A percentile compares a stretch with the other conserved stretches of the same genome.
phyloP scores from a whole-genome alignment of 1,140 invertebrate genomes.

The Zaprionus vittiger region DNA sequence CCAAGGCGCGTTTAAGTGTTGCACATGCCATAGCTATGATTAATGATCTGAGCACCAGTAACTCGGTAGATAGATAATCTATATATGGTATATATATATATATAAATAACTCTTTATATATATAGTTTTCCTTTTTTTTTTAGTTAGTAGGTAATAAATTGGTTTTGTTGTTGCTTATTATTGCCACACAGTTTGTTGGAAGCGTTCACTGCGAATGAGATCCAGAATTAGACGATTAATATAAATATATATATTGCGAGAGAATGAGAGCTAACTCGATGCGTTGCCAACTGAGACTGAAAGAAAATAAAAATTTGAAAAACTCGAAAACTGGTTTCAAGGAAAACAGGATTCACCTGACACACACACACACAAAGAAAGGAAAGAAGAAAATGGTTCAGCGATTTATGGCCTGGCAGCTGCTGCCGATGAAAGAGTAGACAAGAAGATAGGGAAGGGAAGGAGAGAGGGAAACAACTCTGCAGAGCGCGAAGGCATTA shows the following conservation, averaged over 20 bases:
- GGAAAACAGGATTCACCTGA: conserved; percentile 79
- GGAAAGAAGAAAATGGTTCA: conserved; percentile 73
- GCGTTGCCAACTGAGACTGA: conserved; percentile 32
- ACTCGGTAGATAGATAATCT: conserved; percentile 17
- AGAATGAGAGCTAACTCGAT: neutral
- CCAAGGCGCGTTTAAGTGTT: conserved; percentile 95
- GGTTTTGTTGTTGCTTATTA: conserved; percentile 37
- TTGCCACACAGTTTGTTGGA: conserved; percentile 53
- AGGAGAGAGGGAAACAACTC: conserved; percentile 38
- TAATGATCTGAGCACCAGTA: conserved; percentile 7
- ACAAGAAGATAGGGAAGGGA: conserved; percentile 9
- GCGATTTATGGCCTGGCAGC: conserved; percentile 70
- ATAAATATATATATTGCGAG: neutral
- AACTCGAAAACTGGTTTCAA: conserved; percentile 69
- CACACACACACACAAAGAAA: conserved; percentile 30
- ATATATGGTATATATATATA: conserved; percentile 4
- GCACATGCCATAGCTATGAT: conserved; percentile 94
- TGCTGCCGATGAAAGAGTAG: conserved; percentile 24
- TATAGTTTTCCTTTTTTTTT: conserved; percentile 12
- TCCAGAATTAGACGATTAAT: neutral
- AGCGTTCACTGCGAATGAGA: conserved; percentile 44
- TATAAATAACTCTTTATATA: conserved; percentile 15
- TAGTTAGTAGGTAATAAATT: conserved; percentile 19
- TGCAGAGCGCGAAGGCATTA: conserved; percentile 24
- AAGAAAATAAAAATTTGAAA: conserved; percentile 31